Conservation (phyloP, 2,113 vertebrate genomes). For the Sapajus apella region DNA sequence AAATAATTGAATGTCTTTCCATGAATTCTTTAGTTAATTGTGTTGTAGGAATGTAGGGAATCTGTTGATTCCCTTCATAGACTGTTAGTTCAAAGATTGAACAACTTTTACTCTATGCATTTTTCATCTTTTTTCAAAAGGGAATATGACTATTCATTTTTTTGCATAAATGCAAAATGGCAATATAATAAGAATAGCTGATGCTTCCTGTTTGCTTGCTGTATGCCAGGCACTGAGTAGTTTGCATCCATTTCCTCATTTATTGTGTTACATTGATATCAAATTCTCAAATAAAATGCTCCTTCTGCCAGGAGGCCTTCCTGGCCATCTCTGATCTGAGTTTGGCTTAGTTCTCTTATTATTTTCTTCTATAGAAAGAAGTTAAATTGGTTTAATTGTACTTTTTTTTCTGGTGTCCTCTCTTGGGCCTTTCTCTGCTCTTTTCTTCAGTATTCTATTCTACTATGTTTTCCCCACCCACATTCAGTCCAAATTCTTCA, state of each 20-base stretch:
- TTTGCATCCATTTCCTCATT: background rate
- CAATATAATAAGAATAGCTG: background rate
- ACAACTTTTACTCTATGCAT: background rate
- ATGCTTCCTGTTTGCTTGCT: background rate
- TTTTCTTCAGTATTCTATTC: background rate
- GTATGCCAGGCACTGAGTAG: background rate
- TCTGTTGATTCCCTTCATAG: background rate
- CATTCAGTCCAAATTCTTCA: background rate
- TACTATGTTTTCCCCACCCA: background rate
- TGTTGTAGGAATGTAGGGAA: background rate
- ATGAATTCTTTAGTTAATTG: background rate
- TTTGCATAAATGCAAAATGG: background rate
- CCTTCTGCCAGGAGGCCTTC: background rate
- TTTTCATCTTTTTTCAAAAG: background rate
- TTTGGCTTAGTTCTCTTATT: background rate
- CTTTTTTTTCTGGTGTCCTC: background rate
- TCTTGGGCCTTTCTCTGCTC: background rate
- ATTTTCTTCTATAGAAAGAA: background rate
- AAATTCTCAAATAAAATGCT: background rate
- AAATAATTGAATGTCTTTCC: background rate
- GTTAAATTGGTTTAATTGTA: background rate
- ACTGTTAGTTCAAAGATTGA: conserved; percentile 19
- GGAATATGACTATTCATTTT: background rate
- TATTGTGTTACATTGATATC: background rate
- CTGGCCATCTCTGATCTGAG: background rate